Conservation (phyloP, 37 sponge, comb jelly and placozoan genomes). For the Tethya wilhelma region DNA sequence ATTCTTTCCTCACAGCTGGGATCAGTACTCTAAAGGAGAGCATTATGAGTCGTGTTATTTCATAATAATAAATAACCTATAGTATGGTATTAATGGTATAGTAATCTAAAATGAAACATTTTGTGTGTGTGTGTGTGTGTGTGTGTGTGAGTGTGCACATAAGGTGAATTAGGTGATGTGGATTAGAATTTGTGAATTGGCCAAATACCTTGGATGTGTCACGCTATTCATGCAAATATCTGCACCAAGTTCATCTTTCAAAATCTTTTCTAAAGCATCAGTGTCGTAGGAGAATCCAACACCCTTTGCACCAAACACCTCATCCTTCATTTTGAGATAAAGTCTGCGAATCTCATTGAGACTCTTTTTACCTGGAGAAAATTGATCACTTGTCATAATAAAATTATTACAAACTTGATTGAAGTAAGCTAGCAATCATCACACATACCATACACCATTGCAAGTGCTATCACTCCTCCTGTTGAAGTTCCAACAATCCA, state of each 20-base stretch:
- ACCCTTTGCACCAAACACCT: neutral
- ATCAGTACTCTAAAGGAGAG: conserved; percentile 41
- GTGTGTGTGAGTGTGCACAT: no score
- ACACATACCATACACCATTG: conserved; percentile 57
- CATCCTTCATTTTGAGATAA: conserved; percentile 14
- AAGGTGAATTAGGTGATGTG: no score
- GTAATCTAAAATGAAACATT: no score
- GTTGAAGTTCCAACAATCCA: conserved; percentile 73
- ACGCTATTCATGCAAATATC: neutral
- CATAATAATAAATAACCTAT: no score
- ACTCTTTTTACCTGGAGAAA: no score
- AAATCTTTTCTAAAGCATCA: conserved; percentile 31
- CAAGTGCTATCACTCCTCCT: conserved; percentile 66
- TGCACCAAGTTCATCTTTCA: conserved; percentile 15
- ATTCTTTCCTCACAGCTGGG: conserved; percentile 47
- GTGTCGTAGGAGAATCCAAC: conserved; percentile 16
- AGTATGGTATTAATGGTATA: no score
- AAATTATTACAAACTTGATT: no score
- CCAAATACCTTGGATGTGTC: conserved; percentile 31
- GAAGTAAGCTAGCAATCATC: no score
- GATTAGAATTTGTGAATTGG: no score
- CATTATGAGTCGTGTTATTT: no score
- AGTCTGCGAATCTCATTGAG: neutral
- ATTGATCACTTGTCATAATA: no score
- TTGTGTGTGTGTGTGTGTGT: no score